Base-by-base conservation (phyloP, 1,140 invertebrate species). In the Holcopasites calliopsidis region DNA sequence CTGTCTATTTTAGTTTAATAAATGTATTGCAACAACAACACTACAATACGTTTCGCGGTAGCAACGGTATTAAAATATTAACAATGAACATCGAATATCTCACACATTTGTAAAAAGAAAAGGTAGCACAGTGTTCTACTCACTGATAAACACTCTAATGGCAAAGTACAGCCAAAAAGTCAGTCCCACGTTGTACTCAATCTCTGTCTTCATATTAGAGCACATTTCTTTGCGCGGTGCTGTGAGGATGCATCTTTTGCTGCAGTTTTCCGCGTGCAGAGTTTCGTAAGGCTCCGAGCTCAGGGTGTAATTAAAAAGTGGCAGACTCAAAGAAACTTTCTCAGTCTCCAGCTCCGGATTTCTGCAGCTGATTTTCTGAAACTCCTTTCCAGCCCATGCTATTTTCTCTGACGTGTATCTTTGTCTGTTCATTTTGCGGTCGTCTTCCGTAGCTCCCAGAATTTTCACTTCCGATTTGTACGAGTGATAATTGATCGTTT, bases 111-210 rank as follows among this genome's bases (percentile, higher is more conserved):
- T 13, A 13, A 40, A 40, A 13, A 40, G 38, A 35, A 23, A 1
- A n/a, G n/a, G n/a, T n/a, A n/a, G n/a, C n/a, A n/a, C n/a, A n/a
- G n/a, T n/a, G n/a, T n/a, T n/a, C n/a, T 50, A 68, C 80, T 86
- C 65, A 90, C 95, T 94, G 54, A 96, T 94, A 75, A 96, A 94
- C 4, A 96, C 94, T 62, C 96, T 92, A 4, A 96, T 93, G 31
- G 92, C 88, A n/a, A 96, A 92, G 85, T 96, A 97, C 1, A 94
- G 83, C 95, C 96, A 96, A 86, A 96, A 96, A 0, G 95, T 96
- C 8, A 95, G 80, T 3, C 89, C 86, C 1, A 95, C 92, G 81
- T 96, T 93, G 52, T 94, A 91, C 74, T 95, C 94, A 10, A 94
- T 89, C 6, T 92, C 87, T 65, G 91, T 92, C 42, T 94, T 89